Percentiles rank a stretch among this genome's conserved stretches.
These are phyloP conservation scores for Azorinus chamasolen DNA, from an alignment of 2,888 invertebrate species.

Conservation along the genomic window DNA sequence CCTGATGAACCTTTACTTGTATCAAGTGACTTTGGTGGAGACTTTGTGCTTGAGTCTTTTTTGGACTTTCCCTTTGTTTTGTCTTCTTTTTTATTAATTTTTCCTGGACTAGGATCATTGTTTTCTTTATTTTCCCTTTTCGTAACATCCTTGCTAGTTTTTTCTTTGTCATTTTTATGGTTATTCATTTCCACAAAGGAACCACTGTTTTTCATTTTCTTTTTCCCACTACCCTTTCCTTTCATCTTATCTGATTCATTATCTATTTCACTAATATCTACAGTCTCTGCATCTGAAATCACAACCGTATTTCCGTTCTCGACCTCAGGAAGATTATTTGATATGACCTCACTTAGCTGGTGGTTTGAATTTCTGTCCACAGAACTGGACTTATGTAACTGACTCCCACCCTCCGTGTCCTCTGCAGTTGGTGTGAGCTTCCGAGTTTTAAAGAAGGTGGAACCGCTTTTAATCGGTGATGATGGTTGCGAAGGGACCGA, in stretches of 20 bases:
- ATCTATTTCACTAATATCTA: slow-evolving; percentile 35
- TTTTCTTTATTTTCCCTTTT: slow-evolving; percentile 58
- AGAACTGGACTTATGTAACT: slow-evolving; percentile 36
- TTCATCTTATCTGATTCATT: slow-evolving; percentile 42
- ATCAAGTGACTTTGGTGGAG: slow-evolving; percentile 51
- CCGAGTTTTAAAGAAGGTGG: slow-evolving; percentile 61
- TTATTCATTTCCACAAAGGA: slow-evolving; percentile 45
- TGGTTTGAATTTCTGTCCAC: slow-evolving; percentile 54
- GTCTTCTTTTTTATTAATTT: slow-evolving; percentile 37
- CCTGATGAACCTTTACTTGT: slow-evolving; percentile 27
- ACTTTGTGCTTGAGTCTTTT: slow-evolving; percentile 22
- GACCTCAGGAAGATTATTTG: slow-evolving; percentile 33
- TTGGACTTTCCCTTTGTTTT: slow-evolving; percentile 9
- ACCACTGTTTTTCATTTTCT: slow-evolving; percentile 42
- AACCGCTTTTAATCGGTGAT: slow-evolving; percentile 63
- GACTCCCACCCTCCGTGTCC: slow-evolving; percentile 33
- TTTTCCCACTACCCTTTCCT: slow-evolving; percentile 43
- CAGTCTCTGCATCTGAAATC: slow-evolving; percentile 30
- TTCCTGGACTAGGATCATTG: slow-evolving; percentile 49
- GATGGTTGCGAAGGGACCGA: slow-evolving; percentile 62
- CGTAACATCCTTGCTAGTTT: background rate
- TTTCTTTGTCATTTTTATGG: slow-evolving; percentile 52
- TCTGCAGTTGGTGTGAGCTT: slow-evolving; percentile 46
- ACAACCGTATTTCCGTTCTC: slow-evolving; percentile 35
- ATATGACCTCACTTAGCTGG: slow-evolving; percentile 47